phyloP scores from a whole-genome alignment of 2,113 vertebrate genomes.

The Sinocyclocheilus rhinocerous region DNA sequence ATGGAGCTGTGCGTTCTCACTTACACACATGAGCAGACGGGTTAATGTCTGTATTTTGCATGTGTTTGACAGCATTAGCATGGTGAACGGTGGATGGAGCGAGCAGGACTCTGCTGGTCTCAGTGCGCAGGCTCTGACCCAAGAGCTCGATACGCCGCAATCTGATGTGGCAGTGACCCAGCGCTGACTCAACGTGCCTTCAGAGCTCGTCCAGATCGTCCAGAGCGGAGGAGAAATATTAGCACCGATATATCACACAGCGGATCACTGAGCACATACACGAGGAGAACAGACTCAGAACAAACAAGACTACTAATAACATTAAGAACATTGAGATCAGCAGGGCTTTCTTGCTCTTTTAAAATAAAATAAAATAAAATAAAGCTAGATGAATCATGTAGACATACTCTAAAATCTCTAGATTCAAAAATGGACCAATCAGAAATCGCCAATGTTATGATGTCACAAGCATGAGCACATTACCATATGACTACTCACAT shows the following conservation, averaged over 20 bases:
- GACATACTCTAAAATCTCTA: too few relatives aligned
- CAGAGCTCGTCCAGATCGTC: too few relatives aligned
- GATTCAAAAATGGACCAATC: too few relatives aligned
- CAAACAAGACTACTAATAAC: background rate
- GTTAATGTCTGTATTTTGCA: background rate
- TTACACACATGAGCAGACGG: background rate
- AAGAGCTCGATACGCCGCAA: constrained; percentile 38
- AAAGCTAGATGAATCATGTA: too few relatives aligned
- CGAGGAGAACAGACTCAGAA: background rate
- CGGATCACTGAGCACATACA: background rate
- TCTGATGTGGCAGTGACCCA: constrained; percentile 32
- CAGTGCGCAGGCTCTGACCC: constrained; percentile 33
- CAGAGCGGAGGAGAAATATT: constrained; percentile 5
- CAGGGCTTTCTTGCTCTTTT: too few relatives aligned
- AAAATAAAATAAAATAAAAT: too few relatives aligned
- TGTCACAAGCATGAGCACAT: background rate
- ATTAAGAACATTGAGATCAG: background rate
- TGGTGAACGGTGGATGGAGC: background rate
- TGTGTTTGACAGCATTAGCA: background rate
- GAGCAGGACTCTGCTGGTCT: background rate
- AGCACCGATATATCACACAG: background rate
- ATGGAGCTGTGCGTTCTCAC: background rate
- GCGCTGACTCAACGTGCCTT: background rate
- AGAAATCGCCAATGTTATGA: background rate
- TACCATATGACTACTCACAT: background rate